Evolutionary conservation across 2,113 vertebrate genomes (phyloP), one percentile per base, ranked within the genome.

Genomic region (Notothenia coriiceps): DNA sequence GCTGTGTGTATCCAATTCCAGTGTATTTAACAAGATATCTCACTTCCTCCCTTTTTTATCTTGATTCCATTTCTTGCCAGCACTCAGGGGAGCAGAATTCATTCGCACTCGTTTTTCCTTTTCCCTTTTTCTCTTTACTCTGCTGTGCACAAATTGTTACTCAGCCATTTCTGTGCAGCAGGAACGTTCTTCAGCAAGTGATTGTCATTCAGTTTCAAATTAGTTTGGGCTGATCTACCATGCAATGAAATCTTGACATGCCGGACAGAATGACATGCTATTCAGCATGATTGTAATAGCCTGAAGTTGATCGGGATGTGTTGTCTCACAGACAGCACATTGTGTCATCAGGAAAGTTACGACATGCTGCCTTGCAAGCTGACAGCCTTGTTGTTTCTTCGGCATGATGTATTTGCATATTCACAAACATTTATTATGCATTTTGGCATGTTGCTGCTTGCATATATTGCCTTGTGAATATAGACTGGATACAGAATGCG

Each of bases 11-110:
- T 92, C 88, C 88, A 91, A 83, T 92, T 87, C 88, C 81, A 75
- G 82, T 81, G 84, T 91, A 87, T 92, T 93, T 93, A 93, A 89
- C 74, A 72, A 93, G 88, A 88, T 87, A 91, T 90, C 88, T 88
- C 84, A 77, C 84, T 84, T 79, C 82, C 77, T 75, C 61, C 65
- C 81, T 83, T 80, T 75, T 87, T 81, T 75, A 81, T 90, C 83
- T 89, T 84, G 79, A 87, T 90, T 86, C 90, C 83, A 85, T 90
- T 88, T 85, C 88, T 87, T 87, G 74, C 69, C 84, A 77, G 83
- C 77, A 82, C 86, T 82, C 89, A 85, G 72, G 88, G 85, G 88
- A 91, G 86, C 74, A 83, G 72, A 90, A 87, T 90, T 90, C 86
- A 89, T 90, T 91, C 77, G 33, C 76, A 73, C 78, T 90, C 54